These are phyloP conservation scores for Pachyuromys duprasi DNA, from an alignment of 2,797 vertebrate species.

Conservation along the genomic window DNA sequence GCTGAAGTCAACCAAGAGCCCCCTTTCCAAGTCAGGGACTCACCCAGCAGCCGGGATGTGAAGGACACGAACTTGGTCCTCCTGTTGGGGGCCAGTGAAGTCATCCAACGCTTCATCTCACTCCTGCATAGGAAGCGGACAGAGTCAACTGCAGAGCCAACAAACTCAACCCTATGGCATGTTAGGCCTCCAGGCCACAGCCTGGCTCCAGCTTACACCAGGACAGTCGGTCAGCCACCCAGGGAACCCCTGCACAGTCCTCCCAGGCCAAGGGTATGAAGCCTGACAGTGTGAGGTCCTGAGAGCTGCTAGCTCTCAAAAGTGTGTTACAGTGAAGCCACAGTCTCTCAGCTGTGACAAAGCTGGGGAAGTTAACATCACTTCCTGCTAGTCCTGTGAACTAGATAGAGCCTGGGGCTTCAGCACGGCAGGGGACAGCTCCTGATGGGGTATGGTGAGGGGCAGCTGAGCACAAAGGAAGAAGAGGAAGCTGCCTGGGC, in stretches of 20 bases:
- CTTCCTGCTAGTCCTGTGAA: neutral
- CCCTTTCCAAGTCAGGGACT: conserved; percentile 64
- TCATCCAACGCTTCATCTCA: conserved; percentile 97
- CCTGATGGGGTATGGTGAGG: too few relatives aligned
- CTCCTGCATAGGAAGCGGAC: conserved; percentile 89
- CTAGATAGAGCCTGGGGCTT: neutral
- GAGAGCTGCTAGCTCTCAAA: too few relatives aligned
- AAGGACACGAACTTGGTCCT: conserved; percentile 96
- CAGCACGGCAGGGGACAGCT: neutral
- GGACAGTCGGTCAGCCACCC: neutral
- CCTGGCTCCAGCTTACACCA: fast-evolving
- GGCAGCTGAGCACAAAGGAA: neutral
- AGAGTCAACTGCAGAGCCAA: neutral
- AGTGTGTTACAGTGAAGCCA: neutral
- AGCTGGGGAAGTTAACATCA: fast-evolving
- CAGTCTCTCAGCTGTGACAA: neutral
- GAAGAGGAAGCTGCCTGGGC: too few relatives aligned
- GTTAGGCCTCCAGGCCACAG: neutral
- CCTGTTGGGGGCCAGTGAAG: conserved; percentile 94
- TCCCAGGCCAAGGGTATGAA: neutral
- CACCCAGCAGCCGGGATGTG: conserved; percentile 93
- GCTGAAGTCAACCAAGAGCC: fast-evolving
- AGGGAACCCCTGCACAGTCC: neutral
- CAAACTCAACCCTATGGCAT: neutral
- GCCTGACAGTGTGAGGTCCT: neutral